Conservation (phyloP, 2,888 invertebrate genomes). For the Brachycybe producta region DNA sequence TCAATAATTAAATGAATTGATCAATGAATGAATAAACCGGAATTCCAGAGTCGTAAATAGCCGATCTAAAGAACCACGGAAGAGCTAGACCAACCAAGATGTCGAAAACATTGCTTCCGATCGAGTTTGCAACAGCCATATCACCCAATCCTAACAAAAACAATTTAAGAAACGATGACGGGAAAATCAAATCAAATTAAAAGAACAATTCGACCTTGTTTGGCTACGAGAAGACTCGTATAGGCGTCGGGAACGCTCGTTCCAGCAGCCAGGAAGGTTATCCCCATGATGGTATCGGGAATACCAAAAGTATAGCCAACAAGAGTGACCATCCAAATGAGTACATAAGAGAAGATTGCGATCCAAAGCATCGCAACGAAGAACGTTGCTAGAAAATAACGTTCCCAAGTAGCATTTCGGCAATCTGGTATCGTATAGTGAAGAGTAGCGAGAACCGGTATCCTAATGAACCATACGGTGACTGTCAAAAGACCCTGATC, state of each 20-base stretch:
- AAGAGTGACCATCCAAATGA: conserved; percentile 39
- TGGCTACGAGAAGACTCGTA: conserved; percentile 36
- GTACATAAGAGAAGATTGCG: conserved; percentile 35
- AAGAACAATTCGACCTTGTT: conserved; percentile 30
- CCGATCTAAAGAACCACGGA: conserved; percentile 36
- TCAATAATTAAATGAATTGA: background rate
- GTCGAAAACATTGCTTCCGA: conserved; percentile 37
- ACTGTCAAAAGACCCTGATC: conserved; percentile 24
- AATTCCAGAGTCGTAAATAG: conserved; percentile 25
- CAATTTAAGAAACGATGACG: background rate
- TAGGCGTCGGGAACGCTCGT: conserved; percentile 38
- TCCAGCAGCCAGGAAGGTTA: conserved; percentile 37
- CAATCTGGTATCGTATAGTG: conserved; percentile 36
- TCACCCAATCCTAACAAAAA: conserved; percentile 28
- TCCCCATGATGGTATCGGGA: conserved; percentile 38
- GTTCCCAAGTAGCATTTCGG: conserved; percentile 29
- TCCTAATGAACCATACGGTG: conserved; percentile 29
- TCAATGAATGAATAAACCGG: conserved; percentile 14
- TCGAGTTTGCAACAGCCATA: conserved; percentile 36
- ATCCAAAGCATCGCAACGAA: conserved; percentile 36
- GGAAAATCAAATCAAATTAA: background rate
- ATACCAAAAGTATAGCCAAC: conserved; percentile 34
- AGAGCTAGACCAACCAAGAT: conserved; percentile 34
- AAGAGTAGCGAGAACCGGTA: conserved; percentile 31
- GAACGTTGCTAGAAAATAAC: conserved; percentile 32